Conservation (phyloP, 2,888 invertebrate species). For the Pheosia tremula region DNA sequence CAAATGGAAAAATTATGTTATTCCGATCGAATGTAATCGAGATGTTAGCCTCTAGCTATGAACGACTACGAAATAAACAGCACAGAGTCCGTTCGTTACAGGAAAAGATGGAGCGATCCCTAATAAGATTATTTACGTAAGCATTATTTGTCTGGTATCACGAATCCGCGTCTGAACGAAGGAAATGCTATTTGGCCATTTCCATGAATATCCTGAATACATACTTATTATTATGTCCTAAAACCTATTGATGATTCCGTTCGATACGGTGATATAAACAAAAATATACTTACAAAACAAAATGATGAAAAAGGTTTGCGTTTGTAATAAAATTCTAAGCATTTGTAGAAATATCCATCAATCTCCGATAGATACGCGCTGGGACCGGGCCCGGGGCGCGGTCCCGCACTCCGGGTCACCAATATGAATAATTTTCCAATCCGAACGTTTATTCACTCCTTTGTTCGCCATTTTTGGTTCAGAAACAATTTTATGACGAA, state of each 20-base stretch:
- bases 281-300: constrained; percentile 40
- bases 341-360: constrained; percentile 49
- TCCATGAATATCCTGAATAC: neutral
- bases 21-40: constrained; percentile 9
- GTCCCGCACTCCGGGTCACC: constrained; percentile 52
- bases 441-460: constrained; percentile 64
- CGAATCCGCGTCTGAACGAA: constrained; percentile 17
- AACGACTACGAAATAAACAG: constrained; percentile 17
- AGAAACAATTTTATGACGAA: constrained; percentile 61
- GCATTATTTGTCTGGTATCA: constrained; percentile 27
- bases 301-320: constrained; percentile 45
- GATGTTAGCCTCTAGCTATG: constrained; percentile 10
- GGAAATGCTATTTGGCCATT: too few relatives aligned
- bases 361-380: constrained; percentile 31
- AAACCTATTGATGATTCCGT: neutral
- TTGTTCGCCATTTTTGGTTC: constrained; percentile 58
- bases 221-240: too few relatives aligned
- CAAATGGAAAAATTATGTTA: neutral
- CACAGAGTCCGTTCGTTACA: constrained; percentile 22
- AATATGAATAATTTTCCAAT: constrained; percentile 77
- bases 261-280: constrained; percentile 13
- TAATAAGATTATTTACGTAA: constrained; percentile 33
- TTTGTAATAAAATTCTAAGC: constrained; percentile 53
- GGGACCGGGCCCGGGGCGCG: constrained; percentile 27
- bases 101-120: constrained; percentile 17